These are phyloP conservation scores for Bactericera cockerelli DNA, from an alignment of 1,140 invertebrate species.

Conservation along the genomic window DNA sequence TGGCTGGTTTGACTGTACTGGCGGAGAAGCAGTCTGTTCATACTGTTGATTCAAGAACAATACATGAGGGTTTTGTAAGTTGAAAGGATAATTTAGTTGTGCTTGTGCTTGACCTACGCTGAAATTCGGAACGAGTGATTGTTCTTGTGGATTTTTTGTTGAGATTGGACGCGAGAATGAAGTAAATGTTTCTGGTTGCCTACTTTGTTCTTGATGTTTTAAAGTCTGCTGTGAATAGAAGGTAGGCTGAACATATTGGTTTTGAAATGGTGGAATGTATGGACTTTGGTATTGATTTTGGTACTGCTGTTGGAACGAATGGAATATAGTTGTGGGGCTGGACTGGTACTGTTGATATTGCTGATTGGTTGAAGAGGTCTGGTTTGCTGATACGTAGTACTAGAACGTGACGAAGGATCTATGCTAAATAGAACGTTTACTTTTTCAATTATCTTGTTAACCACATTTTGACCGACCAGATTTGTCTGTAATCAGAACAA, in stretches of 20 bases:
- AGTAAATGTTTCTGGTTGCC: neutral
- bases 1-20: neutral
- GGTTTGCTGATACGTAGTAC: neutral
- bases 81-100: neutral
- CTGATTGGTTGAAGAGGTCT: neutral
- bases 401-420: neutral
- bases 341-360: neutral
- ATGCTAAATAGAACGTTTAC: neutral
- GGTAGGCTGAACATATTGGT: neutral
- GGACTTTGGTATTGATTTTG: neutral
- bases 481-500: constrained; percentile 9
- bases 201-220: neutral
- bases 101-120: neutral
- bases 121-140: neutral
- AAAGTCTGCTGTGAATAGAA: neutral
- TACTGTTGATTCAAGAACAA: neutral
- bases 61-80: neutral
- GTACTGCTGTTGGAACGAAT: constrained; percentile 1
- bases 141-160: constrained; percentile 3
- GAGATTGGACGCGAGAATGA: neutral
- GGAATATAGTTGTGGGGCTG: neutral
- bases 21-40: neutral
- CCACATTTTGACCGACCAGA: neutral
- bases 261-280: neutral
- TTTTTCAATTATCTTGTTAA: constrained; percentile 7